Base-by-base conservation (phyloP, 2,888 invertebrate genomes). In the Cephus sareptanus region DNA sequence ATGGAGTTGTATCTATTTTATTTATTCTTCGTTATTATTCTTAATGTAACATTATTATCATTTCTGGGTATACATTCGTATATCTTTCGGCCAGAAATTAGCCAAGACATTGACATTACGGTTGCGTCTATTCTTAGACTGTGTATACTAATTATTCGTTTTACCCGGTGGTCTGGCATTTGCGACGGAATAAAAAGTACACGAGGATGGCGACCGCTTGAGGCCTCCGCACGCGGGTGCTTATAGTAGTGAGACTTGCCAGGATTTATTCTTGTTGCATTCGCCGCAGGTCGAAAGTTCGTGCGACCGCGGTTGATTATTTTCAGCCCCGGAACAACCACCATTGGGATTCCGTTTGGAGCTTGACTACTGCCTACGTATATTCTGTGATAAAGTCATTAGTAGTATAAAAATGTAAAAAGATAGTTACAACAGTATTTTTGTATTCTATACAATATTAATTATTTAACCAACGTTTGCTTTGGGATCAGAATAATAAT, bases 221-320 rank as follows among this genome's bases (percentile, higher is more conserved):
- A 79, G 81, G 79, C 80, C 80, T 79, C 76, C 75, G 69, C 79
- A 77, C 79, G 77, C 75, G 81, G 73, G 80, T 73, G 77, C 77
- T 87, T 83, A 56, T 56, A 56, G 56, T 23, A 56, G 56, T 56
- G 56, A 56, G 56, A 56, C 56, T 56, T 56, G 56, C 23, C 23
- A 56, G 56, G 56, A 56, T 56, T 87, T 87, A 86, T 86, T 86
- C 84, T 82, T 79, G 79, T 85, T 85, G 87, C 89, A 90, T 90
- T 89, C 88, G 87, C 87, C 81, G 83, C 86, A 87, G 88, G 89
- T 90, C 89, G 87, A 89, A 88, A 89, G 89, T 89, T 89, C 89
- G 87, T 85, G 87, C 88, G 86, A 88, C 86, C 85, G 83, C 81
- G 83, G 83, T 83, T 82, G 85, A 87, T 89, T 90, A 90, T 90